These are phyloP conservation scores for Suillia variegata DNA, from an alignment of 2,888 invertebrate genomes.

Conservation along the genomic window DNA sequence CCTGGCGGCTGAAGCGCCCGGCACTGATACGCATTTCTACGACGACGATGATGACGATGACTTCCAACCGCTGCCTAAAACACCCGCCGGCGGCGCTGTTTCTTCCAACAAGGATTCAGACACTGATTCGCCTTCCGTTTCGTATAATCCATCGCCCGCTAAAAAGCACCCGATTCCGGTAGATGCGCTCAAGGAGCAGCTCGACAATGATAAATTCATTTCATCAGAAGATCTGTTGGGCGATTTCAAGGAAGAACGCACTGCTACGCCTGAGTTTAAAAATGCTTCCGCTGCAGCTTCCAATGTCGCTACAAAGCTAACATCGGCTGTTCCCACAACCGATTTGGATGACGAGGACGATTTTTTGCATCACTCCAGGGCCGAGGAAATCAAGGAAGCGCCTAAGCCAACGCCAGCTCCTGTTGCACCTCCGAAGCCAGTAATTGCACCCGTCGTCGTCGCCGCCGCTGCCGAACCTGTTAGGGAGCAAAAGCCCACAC, in stretches of 20 bases:
- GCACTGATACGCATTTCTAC: conserved; percentile 32
- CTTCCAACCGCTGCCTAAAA: conserved; percentile 11
- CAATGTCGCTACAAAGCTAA: no score
- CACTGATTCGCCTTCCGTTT: conserved; percentile 56
- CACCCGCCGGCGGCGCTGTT: no score
- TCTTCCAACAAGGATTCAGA: conserved; percentile 54
- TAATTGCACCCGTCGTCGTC: conserved; percentile 6
- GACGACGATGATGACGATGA: conserved; percentile 36
- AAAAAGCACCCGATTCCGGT: conserved; percentile 53
- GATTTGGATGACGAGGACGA: conserved; percentile 50
- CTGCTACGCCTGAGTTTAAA: conserved; percentile 38
- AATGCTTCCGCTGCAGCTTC: conserved; percentile 21
- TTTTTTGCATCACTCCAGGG: conserved; percentile 18
- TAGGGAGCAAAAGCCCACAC: conserved; percentile 28
- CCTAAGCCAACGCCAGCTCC: conserved; percentile 29
- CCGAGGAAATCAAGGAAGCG: conserved; percentile 26
- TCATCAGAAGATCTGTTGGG: conserved; percentile 59
- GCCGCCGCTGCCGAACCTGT: conserved; percentile 19
- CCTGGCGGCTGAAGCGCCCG: conserved; percentile 36
- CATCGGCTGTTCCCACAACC: conserved; percentile 37
- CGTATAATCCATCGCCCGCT: conserved; percentile 57
- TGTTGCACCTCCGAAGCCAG: conserved; percentile 14
- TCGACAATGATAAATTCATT: conserved; percentile 60
- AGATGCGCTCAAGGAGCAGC: conserved; percentile 57
- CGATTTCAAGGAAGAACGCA: conserved; percentile 57